Evolutionary conservation across 1,140 invertebrate species (phyloP), one percentile per base, ranked within the genome.

Genomic region (Neoseiulus cucumeris): DNA sequence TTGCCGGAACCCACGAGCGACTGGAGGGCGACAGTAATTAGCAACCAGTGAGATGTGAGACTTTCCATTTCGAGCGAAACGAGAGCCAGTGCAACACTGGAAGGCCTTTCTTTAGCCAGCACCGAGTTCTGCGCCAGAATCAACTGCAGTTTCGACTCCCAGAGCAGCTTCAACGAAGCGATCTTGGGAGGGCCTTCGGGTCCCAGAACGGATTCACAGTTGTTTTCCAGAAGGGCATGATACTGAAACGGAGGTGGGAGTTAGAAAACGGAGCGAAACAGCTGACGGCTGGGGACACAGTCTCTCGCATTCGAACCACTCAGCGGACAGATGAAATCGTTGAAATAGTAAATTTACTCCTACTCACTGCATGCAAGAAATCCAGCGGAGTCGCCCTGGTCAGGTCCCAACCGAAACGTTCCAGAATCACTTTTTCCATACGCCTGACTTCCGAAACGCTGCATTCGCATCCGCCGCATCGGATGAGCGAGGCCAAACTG

Each of bases 221-320:
- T 59, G 22, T 59, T 59, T 59, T 59, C 51, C 51, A 59, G 22
- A 12, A 59, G 22, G n/a, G 51, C 51, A 59, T 59, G 51, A 20
- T 59, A 59, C 51, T 59, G 51, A 25, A 59, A 59, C 33, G 33
- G 25, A 47, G 14, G 45, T 7, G n/a, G n/a, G n/a, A n/a, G n/a
- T n/a, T n/a, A n/a, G n/a, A n/a, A n/a, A n/a, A n/a, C n/a, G n/a
- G n/a, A n/a, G n/a, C n/a, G n/a, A n/a, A n/a, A n/a, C n/a, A n/a
- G n/a, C n/a, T n/a, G n/a, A n/a, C n/a, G n/a, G n/a, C n/a, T n/a
- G n/a, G n/a, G n/a, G n/a, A n/a, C n/a, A n/a, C n/a, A n/a, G n/a
- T n/a, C n/a, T n/a, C n/a, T n/a, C n/a, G n/a, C n/a, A n/a, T n/a
- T n/a, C n/a, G n/a, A n/a, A n/a, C n/a, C n/a, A n/a, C n/a, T n/a